Evolutionary conservation across 2,797 vertebrate genomes (phyloP), one percentile per base, ranked within the genome.

Genomic region (Coranthus polyacanthus): DNA sequence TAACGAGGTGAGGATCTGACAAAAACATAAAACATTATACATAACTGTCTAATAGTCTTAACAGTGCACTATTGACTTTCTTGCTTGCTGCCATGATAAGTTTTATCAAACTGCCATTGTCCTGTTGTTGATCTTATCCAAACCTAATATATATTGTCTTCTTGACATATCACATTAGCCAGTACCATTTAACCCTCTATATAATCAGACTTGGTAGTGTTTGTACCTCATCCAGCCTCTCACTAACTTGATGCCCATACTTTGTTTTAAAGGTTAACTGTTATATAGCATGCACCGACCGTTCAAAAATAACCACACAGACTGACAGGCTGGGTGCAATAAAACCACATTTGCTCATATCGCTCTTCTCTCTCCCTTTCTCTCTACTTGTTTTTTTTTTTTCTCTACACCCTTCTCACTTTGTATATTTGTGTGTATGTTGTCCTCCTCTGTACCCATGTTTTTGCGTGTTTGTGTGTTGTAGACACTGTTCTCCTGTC

Each of bases 401-500:
- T 17, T 15, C 22, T 24, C 42, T 46, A 54, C 64, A 56, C 46
- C 58, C 43, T 82, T 42, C 15, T 61, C 93, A 88, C 93, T 5
- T 67, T 53, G 46, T 32, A 12, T 68, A 12, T 60, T 17, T 71
- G 49, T 68, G 0, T 49, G 26, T 57, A 4, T 54, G 93, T 95
- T 72, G 36, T 70, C 78, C 90, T 37, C 66, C n/a, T 73, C 18
- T 71, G 36, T 59, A 9, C 75, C 51, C 62, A 20, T 68, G 66
- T 96, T 86, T 93, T 87, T 72, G 74, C 79, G 63, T 85, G 86
- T 86, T 74, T 90, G 69, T 97, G 91, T 96, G 94, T 97, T 96
- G 92, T 97, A 99, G 97, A 97, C 95, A 97, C 95, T 97, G 96
- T 94, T 98, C 96, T 95, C 96, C 97, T 93, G 96, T 99, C 94